Percentiles rank a stretch among this genome's conserved stretches.
Evolutionary conservation across 2,888 invertebrate species (phyloP).

Genomic region (Julus scanicus): DNA sequence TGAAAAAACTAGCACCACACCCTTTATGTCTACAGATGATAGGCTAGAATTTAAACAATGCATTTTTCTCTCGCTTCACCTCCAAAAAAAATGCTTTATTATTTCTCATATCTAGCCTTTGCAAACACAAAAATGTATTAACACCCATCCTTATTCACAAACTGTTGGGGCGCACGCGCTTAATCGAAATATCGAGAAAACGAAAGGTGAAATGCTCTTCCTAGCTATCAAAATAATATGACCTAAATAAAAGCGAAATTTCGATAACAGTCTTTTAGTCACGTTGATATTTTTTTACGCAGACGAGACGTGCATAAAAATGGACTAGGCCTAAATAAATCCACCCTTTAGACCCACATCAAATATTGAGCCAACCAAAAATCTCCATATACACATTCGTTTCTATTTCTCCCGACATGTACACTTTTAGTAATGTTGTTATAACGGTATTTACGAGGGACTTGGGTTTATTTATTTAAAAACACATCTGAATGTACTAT

Average conservation of each 20-base stretch:
- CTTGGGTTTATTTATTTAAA: neutral
- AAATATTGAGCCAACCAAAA: neutral
- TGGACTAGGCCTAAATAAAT: neutral
- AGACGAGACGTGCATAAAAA: slow-evolving; percentile 21
- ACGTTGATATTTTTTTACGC: slow-evolving; percentile 39
- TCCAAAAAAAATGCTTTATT: neutral
- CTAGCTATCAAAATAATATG: slow-evolving; percentile 37
- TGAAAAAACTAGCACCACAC: neutral
- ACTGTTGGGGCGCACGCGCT: neutral
- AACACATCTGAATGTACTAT: neutral
- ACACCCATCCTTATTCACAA: neutral
- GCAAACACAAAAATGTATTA: slow-evolving; percentile 9
- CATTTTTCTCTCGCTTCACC: neutral
- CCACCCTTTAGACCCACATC: neutral
- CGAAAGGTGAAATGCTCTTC: slow-evolving; percentile 32
- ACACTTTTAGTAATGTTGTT: neutral
- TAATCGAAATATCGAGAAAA: slow-evolving; percentile 38
- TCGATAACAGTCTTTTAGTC: slow-evolving; percentile 18
- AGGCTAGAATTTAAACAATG: neutral
- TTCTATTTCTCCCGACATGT: neutral
- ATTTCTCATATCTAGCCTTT: neutral
- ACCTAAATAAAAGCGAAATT: slow-evolving; percentile 40
- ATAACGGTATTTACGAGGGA: slow-evolving; percentile 12
- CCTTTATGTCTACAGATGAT: neutral
- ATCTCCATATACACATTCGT: neutral